Base-by-base conservation (phyloP, 1,140 invertebrate genomes). In the Tenebrio molitor region DNA sequence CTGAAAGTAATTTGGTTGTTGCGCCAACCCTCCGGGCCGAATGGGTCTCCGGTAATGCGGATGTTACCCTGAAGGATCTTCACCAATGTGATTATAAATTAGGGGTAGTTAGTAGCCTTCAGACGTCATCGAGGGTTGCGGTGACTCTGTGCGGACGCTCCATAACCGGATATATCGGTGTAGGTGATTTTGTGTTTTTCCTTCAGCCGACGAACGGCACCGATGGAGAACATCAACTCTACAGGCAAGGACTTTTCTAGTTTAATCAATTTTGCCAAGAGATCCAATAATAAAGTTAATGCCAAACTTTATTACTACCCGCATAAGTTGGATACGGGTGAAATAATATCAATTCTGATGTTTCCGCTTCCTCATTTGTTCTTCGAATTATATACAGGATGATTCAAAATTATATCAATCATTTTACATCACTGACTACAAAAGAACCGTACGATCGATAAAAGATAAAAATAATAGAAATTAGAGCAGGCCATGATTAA, bases 131-230 rank as follows among this genome's bases (percentile, higher is more conserved):
- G 1, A 71, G 77, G 15, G 81, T 78, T 10, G 76, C 83, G 0
- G 73, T 87, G 1, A 84, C 86, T 1, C 76, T 86, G 7, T 87
- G 85, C 70, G 72, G 75, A 0, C 65, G 79, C 8, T 78, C 83
- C 46, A 75, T 84, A 58, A 86, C 83, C 36, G 85, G 83, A 1
- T 77, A 84, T 73, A 74, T 87, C 50, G 42, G 77, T 14, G 70
- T 83, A 3, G 78, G 72, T 0, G 71, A 77, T 2, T 72, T 70
- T 7, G 76, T 78, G 2, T 86, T 83, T 70, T 83, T 84, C 68
- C 74, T 88, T 0, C 78, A 86, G 53, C 86, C 86, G 0, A 50
- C 82, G 0, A 71, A 81, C 72, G 71, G 25, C 46, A 64, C 17
- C 8, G 69, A 65, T 34, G 69, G 70, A 67, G 21, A 34, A 42